These are phyloP conservation scores for Penaeus indicus DNA, from an alignment of 1,140 invertebrate genomes.

Conservation along the genomic window DNA sequence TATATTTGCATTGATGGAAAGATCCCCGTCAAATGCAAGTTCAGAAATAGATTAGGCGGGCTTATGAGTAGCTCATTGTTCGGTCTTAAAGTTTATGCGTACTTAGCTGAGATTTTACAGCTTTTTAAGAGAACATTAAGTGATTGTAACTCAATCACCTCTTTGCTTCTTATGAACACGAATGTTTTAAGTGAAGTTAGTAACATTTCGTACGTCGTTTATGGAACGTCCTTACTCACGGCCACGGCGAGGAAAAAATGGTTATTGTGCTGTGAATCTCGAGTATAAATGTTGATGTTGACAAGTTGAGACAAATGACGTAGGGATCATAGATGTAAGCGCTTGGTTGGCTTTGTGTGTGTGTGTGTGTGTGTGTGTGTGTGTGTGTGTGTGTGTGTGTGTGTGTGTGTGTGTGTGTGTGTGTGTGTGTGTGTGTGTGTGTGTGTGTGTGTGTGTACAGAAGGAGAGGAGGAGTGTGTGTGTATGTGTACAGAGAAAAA, in stretches of 20 bases:
- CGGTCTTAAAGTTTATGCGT: constrained; percentile 54
- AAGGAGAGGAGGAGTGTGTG: background rate
- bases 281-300: too few species aligned
- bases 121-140: constrained; percentile 63
- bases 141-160: constrained; percentile 62
- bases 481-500: background rate
- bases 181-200: constrained; percentile 50
- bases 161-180: constrained; percentile 57
- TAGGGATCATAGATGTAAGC: too few species aligned
- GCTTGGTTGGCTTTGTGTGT: too few species aligned
- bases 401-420: too few species aligned
- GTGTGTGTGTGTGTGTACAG: too few species aligned
- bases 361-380: too few species aligned
- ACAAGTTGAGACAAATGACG: too few species aligned
- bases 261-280: too few species aligned
- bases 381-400: too few species aligned
- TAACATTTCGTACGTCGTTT: constrained; percentile 39
- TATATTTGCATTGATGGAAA: background rate
- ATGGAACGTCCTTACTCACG: constrained; percentile 23
- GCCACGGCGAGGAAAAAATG: too few species aligned
- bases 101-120: constrained; percentile 53
- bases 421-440: too few species aligned
- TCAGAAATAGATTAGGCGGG: constrained; percentile 51
- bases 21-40: constrained; percentile 7
- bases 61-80: constrained; percentile 51